Conservation (phyloP, 2,888 invertebrate genomes). For the Mesorhabditis belari region DNA sequence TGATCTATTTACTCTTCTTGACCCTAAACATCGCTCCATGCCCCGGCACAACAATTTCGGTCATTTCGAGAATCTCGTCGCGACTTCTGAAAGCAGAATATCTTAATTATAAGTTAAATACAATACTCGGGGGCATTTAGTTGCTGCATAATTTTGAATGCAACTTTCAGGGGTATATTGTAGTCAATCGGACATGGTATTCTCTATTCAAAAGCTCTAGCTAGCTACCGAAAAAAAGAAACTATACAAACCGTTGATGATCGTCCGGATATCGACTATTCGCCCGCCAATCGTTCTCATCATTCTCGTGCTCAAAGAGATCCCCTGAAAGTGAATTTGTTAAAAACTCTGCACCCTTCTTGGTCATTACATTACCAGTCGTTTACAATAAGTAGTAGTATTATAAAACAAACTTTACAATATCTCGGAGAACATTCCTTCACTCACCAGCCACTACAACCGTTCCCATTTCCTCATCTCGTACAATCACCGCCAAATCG, state of each 20-base stretch:
- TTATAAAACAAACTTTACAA: neutral
- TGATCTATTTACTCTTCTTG: too few species aligned
- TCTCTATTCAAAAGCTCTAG: too few species aligned
- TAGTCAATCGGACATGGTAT: too few species aligned
- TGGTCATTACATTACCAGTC: too few species aligned
- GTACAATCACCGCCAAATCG: constrained; percentile 11
- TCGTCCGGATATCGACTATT: constrained; percentile 4
- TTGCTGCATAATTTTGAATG: too few species aligned
- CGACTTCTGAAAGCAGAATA: neutral
- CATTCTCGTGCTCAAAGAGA: constrained; percentile 16
- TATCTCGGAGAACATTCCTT: too few species aligned
- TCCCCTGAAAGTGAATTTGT: constrained; percentile 12
- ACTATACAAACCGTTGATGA: constrained; percentile 5
- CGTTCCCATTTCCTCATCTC: neutral
- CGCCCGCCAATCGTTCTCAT: constrained; percentile 6
- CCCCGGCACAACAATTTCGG: constrained; percentile 19
- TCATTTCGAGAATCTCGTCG: neutral
- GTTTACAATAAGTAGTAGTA: too few species aligned
- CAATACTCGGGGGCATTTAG: too few species aligned
- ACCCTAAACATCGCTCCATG: constrained; percentile 11
- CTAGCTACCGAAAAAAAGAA: constrained; percentile 3
- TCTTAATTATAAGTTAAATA: neutral
- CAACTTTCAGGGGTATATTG: too few species aligned
- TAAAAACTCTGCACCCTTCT: too few species aligned
- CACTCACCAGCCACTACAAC: constrained; percentile 8